These are phyloP conservation scores for Sardina pilchardus DNA, from an alignment of 2,113 vertebrate genomes.

Conservation along the genomic window DNA sequence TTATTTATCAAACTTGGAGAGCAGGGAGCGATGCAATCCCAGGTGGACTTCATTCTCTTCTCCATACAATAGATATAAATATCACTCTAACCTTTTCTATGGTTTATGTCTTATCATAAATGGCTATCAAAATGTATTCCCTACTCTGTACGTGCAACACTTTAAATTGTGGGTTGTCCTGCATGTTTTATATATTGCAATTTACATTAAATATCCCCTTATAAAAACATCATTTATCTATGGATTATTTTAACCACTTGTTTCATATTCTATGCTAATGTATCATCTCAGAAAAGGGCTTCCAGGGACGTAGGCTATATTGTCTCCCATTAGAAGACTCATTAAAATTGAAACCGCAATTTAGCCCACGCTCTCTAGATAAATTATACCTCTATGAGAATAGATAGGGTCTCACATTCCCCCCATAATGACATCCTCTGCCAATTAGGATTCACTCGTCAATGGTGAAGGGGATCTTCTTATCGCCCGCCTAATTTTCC, in stretches of 20 bases:
- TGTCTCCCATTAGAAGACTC: slow-evolving; percentile 8
- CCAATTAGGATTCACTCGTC: slow-evolving; percentile 25
- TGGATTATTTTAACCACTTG: slow-evolving; percentile 10
- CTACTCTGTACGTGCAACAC: neutral
- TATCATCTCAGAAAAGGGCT: neutral
- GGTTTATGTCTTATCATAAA: neutral
- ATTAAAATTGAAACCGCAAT: neutral
- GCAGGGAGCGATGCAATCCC: neutral
- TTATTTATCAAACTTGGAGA: slow-evolving; percentile 5
- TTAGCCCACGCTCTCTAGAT: neutral
- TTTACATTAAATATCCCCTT: slow-evolving; percentile 7
- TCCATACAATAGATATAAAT: neutral
- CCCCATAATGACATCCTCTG: slow-evolving; percentile 35
- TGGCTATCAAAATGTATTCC: neutral
- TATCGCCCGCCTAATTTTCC: slow-evolving; percentile 21
- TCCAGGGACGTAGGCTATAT: neutral
- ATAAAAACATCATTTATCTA: neutral
- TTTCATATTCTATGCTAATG: neutral
- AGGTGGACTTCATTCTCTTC: neutral
- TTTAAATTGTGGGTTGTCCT: slow-evolving; percentile 3
- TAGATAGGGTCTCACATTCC: slow-evolving; percentile 17
- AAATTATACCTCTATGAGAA: slow-evolving; percentile 11
- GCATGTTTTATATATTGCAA: neutral
- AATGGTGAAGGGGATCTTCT: slow-evolving; percentile 19
- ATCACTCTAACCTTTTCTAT: neutral